Evolutionary conservation across 2,113 vertebrate genomes (phyloP).

Genomic region (Platichthys stellatus): DNA sequence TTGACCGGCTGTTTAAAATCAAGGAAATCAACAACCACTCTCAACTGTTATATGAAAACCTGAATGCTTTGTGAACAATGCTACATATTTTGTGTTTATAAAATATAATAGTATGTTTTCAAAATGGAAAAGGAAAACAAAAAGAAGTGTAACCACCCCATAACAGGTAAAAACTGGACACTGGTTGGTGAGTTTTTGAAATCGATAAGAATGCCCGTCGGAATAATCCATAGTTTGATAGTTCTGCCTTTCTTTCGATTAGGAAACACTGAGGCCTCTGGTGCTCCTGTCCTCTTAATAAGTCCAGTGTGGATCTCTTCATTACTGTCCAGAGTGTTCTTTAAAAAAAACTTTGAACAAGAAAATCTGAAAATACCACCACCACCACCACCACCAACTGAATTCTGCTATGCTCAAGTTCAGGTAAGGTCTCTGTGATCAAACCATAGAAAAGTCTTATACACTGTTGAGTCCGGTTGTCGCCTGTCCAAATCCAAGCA

Average conservation of each 20-base stretch:
- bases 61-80: slow-evolving; percentile 92
- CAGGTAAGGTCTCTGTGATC: slow-evolving; percentile 57
- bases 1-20: slow-evolving; percentile 78
- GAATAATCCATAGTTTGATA: slow-evolving; percentile 69
- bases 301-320: slow-evolving; percentile 76
- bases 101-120: slow-evolving; percentile 79
- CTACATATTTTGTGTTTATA: slow-evolving; percentile 89
- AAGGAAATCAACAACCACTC: slow-evolving; percentile 80
- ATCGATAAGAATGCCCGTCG: slow-evolving; percentile 81
- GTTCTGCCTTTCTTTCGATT: slow-evolving; percentile 56
- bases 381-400: slow-evolving; percentile 63
- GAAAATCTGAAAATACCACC: slow-evolving; percentile 63
- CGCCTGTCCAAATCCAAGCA: slow-evolving; percentile 69
- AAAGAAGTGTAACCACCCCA: slow-evolving; percentile 65
- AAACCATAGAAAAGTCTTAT: slow-evolving; percentile 56
- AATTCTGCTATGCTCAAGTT: slow-evolving; percentile 78
- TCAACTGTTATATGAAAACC: slow-evolving; percentile 83
- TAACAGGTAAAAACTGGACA: slow-evolving; percentile 74
- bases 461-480: slow-evolving; percentile 60
- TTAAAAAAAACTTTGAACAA: slow-evolving; percentile 45
- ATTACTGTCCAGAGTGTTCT: slow-evolving; percentile 75
- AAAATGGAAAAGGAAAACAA: slow-evolving; percentile 70
- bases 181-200: slow-evolving; percentile 74
- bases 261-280: slow-evolving; percentile 66
- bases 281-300: slow-evolving; percentile 61